Conservation (phyloP, 2,888 invertebrate species). For the Drosophila sordidula region DNA sequence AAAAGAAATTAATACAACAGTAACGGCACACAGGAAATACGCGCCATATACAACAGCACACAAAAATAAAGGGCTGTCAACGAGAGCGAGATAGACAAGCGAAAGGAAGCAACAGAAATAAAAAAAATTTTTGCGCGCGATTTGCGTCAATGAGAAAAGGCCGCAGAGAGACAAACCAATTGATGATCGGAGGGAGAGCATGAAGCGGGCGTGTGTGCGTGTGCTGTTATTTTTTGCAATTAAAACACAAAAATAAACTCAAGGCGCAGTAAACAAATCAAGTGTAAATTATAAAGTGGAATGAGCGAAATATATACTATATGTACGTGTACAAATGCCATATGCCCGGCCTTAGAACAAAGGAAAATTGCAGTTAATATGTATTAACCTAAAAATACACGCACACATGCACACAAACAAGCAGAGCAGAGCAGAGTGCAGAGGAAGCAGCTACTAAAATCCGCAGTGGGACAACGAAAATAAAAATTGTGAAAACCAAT, state of each 20-base stretch:
- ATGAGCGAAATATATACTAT: conserved; percentile 6
- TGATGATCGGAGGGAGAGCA: not conserved
- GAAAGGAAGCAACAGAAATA: conserved; percentile 54
- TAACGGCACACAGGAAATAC: conserved; percentile 49
- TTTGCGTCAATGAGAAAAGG: conserved; percentile 69
- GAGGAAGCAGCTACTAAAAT: conserved; percentile 48
- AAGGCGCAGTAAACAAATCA: conserved; percentile 67
- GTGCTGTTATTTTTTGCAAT: conserved; percentile 55
- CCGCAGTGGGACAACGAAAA: conserved; percentile 64
- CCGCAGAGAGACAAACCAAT: conserved; percentile 27
- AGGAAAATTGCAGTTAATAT: conserved; percentile 55
- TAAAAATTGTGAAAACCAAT: conserved; percentile 64
- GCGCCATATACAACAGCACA: conserved; percentile 54
- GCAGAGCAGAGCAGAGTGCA: conserved; percentile 11
- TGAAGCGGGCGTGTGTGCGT: not conserved
- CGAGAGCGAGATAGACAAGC: conserved; percentile 12
- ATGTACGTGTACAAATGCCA: conserved; percentile 12
- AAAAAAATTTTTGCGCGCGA: conserved; percentile 71
- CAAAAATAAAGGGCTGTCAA: conserved; percentile 29
- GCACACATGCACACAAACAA: conserved; percentile 10
- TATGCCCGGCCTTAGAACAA: conserved; percentile 37
- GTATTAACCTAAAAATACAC: conserved; percentile 29
- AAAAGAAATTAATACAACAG: conserved; percentile 17
- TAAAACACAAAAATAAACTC: conserved; percentile 68
- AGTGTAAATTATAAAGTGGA: conserved; percentile 61